phyloP scores from a whole-genome alignment of 1,140 invertebrate species.

The Lanistes nyassanus region DNA sequence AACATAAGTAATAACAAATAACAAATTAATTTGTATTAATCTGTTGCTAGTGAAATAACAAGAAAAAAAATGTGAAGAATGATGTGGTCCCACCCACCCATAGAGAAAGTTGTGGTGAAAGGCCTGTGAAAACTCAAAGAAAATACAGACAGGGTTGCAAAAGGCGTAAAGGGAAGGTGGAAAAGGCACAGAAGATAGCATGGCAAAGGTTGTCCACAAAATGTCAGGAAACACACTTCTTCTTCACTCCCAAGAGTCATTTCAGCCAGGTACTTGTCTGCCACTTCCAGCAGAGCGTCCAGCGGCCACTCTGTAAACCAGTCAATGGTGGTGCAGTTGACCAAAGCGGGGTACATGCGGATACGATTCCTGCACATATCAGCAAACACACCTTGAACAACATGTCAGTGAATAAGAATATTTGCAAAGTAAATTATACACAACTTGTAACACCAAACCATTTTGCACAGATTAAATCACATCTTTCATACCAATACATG shows the following conservation, averaged over 20 bases:
- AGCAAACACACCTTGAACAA: too few species aligned
- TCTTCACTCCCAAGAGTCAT: constrained; percentile 57
- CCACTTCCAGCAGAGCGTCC: constrained; percentile 85
- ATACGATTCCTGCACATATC: constrained; percentile 78
- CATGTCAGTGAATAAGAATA: too few species aligned
- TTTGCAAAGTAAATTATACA: too few species aligned
- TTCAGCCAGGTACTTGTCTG: constrained; percentile 65
- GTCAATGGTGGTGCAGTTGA: constrained; percentile 88
- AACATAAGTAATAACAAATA: neutral
- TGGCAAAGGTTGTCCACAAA: neutral
- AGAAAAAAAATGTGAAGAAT: neutral
- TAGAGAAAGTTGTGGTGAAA: neutral
- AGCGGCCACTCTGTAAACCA: constrained; percentile 89
- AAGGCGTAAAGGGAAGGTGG: too few species aligned
- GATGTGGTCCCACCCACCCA: neutral
- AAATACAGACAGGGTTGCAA: too few species aligned
- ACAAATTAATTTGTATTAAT: neutral
- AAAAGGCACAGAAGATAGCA: too few species aligned
- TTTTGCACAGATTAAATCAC: too few species aligned
- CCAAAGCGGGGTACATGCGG: constrained; percentile 84
- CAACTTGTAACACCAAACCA: too few species aligned
- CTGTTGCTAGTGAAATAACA: neutral
- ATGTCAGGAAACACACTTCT: constrained; percentile 51
- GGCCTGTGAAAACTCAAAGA: neutral
- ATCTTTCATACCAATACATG: too few species aligned